Percentiles rank a stretch among this genome's conserved stretches.
Evolutionary conservation across 2,113 vertebrate genomes (phyloP).

Genomic region (Phrynosoma blainvillii): DNA sequence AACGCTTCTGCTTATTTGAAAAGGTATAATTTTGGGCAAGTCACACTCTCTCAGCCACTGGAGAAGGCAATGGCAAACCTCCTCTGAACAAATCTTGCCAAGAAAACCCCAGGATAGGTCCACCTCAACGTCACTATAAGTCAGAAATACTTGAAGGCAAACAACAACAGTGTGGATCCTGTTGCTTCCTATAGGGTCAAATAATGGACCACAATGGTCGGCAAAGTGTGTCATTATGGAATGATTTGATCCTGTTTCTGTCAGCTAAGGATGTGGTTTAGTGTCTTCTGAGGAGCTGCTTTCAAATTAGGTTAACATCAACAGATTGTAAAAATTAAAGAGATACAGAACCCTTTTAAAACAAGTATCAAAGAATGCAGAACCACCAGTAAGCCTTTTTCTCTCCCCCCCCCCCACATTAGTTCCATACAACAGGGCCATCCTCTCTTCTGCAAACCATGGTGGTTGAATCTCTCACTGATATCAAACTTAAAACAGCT

Average conservation of each 20-base stretch:
- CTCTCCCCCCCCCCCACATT: background rate
- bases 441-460: conserved; percentile 23
- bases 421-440: accelerated
- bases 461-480: conserved; percentile 17
- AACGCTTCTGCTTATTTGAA: no score
- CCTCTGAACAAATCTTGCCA: no score
- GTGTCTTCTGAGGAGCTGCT: background rate
- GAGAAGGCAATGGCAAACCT: no score
- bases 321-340: background rate
- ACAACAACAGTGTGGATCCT: no score
- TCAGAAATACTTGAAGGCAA: no score
- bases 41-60: no score
- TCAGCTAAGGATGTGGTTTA: background rate
- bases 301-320: background rate
- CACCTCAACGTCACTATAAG: no score
- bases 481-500: background rate
- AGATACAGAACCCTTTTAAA: background rate
- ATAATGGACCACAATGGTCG: no score
- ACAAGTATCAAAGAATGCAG: accelerated
- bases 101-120: no score
- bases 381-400: background rate
- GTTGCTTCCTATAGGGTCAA: no score
- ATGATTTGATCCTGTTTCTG: background rate
- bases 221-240: background rate
- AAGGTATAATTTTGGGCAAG: no score